Evolutionary conservation across 2,888 invertebrate species (phyloP).

Genomic region (Chromoteleia sp.): DNA sequence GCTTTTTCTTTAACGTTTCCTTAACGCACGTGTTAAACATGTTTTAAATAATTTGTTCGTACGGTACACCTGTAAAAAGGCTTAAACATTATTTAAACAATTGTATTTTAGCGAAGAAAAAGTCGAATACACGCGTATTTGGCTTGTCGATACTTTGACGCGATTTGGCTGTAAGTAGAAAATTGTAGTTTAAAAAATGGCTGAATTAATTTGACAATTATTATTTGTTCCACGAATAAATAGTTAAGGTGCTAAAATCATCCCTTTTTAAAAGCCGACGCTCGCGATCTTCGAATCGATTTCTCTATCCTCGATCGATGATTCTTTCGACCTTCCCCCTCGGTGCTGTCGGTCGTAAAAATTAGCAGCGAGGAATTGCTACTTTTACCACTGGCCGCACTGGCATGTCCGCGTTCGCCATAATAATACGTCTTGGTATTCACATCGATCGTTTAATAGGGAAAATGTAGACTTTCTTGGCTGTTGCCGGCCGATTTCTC

Average conservation of each 20-base stretch:
- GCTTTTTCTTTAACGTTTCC: slow-evolving; percentile 20
- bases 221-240: neutral
- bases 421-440: slow-evolving; percentile 67
- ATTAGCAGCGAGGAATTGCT: slow-evolving; percentile 61
- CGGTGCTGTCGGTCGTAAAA: slow-evolving; percentile 50
- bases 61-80: too few species aligned
- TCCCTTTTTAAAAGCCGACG: neutral
- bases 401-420: slow-evolving; percentile 68
- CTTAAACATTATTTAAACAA: too few species aligned
- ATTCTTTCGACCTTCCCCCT: slow-evolving; percentile 59
- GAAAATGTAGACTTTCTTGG: slow-evolving; percentile 67
- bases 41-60: neutral
- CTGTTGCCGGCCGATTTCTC: slow-evolving; percentile 70
- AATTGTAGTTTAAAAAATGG: too few species aligned
- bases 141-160: too few species aligned
- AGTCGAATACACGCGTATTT: too few species aligned
- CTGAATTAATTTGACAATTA: too few species aligned
- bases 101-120: too few species aligned
- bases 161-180: too few species aligned
- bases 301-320: slow-evolving; percentile 67
- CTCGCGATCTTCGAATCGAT: slow-evolving; percentile 49
- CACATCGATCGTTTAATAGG: slow-evolving; percentile 67
- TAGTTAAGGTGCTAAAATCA: slow-evolving; percentile 46
- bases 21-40: neutral
- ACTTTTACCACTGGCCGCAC: slow-evolving; percentile 58